Conservation (phyloP, 1,140 invertebrate genomes). For the Diuraphis noxia region DNA sequence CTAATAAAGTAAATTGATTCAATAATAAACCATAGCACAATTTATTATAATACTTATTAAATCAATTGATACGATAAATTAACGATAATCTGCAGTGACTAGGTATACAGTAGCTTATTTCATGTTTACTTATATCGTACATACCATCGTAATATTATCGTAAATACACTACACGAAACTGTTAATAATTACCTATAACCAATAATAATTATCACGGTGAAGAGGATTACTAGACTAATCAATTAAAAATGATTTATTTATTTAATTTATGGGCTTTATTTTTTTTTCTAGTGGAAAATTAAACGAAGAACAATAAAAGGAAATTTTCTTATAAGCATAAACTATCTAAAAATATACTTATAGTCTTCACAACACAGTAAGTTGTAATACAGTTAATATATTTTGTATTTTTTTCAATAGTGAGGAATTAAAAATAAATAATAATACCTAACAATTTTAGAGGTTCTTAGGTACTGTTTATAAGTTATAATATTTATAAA, state of each 20-base stretch:
- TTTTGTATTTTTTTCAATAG: not conserved
- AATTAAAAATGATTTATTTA: not conserved
- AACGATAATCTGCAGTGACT: not conserved
- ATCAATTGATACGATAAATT: constrained; percentile 27
- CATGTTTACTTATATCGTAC: not conserved
- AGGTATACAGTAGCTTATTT: not conserved
- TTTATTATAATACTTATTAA: not conserved
- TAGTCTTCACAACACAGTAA: not conserved
- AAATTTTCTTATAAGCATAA: not conserved
- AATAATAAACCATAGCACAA: not conserved
- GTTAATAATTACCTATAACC: not conserved
- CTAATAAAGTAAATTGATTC: not conserved
- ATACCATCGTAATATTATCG: not conserved
- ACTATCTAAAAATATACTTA: not conserved
- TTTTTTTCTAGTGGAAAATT: not conserved
- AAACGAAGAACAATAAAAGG: not conserved
- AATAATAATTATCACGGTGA: not conserved
- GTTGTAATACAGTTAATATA: not conserved
- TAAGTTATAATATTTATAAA: not conserved
- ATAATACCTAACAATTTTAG: not conserved
- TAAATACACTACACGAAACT: not conserved
- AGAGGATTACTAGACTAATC: not conserved
- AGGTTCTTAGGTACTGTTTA: not conserved
- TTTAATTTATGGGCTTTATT: not conserved
- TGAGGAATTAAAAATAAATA: not conserved